A percentile compares a stretch with the other conserved stretches of the same genome.
These are phyloP conservation scores for Propithecus perrieri DNA, from an alignment of 2,797 vertebrate species.

Conservation along the genomic window DNA sequence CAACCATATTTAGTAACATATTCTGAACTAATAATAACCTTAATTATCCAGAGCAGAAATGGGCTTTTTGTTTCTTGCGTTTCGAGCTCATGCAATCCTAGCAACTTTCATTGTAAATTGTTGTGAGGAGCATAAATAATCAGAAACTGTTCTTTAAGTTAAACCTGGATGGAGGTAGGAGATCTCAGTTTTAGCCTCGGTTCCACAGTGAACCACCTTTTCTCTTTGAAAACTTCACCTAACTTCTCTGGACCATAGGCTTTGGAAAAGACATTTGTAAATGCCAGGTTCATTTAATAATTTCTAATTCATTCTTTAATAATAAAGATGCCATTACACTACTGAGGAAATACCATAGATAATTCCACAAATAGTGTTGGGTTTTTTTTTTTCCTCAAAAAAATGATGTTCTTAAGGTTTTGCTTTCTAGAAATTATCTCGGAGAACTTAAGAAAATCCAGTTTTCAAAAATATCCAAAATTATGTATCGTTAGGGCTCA, in stretches of 20 bases:
- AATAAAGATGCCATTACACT: neutral
- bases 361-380: neutral
- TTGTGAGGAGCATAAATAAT: neutral
- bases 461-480: neutral
- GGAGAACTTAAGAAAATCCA: neutral
- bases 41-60: neutral
- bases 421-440: neutral
- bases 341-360: neutral
- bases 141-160: neutral
- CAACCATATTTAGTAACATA: neutral
- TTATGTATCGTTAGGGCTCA: neutral
- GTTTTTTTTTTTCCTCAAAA: neutral
- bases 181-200: neutral
- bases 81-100: neutral
- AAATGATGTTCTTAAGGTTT: neutral
- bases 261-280: neutral
- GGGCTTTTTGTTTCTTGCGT: neutral
- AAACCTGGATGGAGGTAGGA: neutral
- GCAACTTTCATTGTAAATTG: neutral
- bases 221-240: neutral
- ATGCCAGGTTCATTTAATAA: neutral
- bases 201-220: neutral
- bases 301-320: neutral
- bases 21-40: neutral
- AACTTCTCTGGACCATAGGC: neutral